These are phyloP conservation scores for Apotomis turbidana DNA, from an alignment of 2,888 invertebrate genomes.

Conservation along the genomic window DNA sequence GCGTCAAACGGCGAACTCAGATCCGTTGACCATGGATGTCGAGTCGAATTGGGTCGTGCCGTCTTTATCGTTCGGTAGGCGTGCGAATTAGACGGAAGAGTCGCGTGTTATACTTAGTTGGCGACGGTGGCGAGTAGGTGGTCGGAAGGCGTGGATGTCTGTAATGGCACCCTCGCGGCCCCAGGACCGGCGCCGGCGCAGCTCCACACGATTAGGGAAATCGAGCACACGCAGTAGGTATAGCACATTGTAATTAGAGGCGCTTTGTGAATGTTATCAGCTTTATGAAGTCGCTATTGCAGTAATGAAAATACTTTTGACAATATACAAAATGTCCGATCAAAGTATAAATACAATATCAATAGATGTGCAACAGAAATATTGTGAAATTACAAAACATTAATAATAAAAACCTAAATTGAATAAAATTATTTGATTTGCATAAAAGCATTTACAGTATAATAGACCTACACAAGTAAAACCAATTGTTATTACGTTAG, in stretches of 20 bases:
- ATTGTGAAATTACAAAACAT: no score
- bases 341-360: no score
- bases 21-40: conserved; percentile 2
- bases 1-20: conserved; percentile 38
- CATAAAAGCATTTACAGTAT: no score
- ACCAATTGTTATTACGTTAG: no score
- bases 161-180: conserved; percentile 75
- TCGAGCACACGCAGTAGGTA: conserved; percentile 48
- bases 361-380: no score
- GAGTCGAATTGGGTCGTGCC: conserved; percentile 17
- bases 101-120: conserved; percentile 46
- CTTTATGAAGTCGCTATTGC: conserved; percentile 8
- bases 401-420: no score
- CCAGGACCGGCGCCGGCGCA: conserved; percentile 63
- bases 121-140: conserved; percentile 55
- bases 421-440: no score
- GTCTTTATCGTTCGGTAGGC: conserved; percentile 21
- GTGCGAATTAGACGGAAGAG: conserved; percentile 20
- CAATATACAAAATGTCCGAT: not conserved
- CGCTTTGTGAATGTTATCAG: conserved; percentile 34
- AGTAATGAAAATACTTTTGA: conserved; percentile 7
- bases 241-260: conserved; percentile 40
- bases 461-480: no score
- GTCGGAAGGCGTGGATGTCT: conserved; percentile 62
- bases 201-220: conserved; percentile 70